These are phyloP conservation scores for Brachylomia viminalis DNA, from an alignment of 2,888 invertebrate species.

Conservation along the genomic window DNA sequence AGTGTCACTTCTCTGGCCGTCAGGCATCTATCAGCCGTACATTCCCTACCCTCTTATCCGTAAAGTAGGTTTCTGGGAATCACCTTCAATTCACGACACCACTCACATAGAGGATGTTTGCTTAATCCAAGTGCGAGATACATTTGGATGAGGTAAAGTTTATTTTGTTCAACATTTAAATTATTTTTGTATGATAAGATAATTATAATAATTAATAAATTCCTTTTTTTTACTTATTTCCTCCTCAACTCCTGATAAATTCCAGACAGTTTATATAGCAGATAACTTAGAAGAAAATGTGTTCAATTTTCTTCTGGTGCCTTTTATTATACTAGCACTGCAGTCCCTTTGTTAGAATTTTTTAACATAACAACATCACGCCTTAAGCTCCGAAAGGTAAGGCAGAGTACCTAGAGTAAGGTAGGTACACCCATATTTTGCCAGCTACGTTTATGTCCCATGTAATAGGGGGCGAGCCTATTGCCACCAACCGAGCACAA, in stretches of 20 bases:
- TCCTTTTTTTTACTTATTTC: background rate
- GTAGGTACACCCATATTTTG: background rate
- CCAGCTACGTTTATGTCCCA: background rate
- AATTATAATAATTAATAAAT: no score
- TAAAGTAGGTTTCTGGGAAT: conserved; percentile 25
- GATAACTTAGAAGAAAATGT: background rate
- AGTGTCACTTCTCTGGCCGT: conserved; percentile 34
- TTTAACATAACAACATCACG: background rate
- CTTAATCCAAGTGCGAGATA: background rate
- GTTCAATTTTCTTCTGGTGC: background rate
- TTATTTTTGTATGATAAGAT: no score
- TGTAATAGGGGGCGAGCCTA: background rate
- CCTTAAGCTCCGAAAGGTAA: background rate
- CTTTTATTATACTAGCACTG: background rate
- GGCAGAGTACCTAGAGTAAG: background rate
- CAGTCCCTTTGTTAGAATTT: background rate
- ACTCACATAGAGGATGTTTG: background rate
- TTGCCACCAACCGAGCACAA: background rate
- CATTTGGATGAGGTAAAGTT: background rate
- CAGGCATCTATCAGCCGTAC: conserved; percentile 24
- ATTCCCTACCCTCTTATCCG: conserved; percentile 31
- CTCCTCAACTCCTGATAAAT: background rate
- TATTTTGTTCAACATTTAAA: background rate
- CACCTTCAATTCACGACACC: conserved; percentile 23
- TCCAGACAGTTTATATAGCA: no score